Conservation (phyloP, 2,113 vertebrate genomes). For the Gobiocypris rarus region DNA sequence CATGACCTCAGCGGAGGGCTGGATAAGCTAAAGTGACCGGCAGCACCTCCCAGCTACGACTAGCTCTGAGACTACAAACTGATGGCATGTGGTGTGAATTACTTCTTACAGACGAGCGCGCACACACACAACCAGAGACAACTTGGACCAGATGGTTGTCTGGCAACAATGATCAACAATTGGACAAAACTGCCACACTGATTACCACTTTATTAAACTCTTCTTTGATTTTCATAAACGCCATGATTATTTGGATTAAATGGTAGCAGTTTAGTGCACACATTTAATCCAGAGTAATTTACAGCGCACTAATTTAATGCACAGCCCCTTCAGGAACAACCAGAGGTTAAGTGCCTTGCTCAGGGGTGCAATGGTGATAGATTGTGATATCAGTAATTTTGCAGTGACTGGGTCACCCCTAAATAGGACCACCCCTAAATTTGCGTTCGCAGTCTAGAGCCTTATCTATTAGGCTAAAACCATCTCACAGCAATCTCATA, state of each 20-base stretch:
- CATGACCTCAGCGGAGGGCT: constrained; percentile 72
- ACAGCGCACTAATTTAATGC: constrained; percentile 13
- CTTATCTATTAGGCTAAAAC: neutral
- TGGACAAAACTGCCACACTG: constrained; percentile 78
- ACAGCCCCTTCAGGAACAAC: constrained; percentile 1
- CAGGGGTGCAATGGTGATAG: constrained; percentile 2
- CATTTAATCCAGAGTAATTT: constrained; percentile 29
- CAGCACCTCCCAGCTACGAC: constrained; percentile 37
- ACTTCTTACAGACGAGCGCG: constrained; percentile 68
- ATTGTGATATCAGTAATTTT: constrained; percentile 12
- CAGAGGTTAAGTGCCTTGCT: constrained; percentile 17
- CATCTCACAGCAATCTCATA: neutral
- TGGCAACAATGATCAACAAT: constrained; percentile 80
- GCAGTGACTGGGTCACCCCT: neutral
- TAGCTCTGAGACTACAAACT: constrained; percentile 62
- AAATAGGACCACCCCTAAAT: constrained; percentile 20
- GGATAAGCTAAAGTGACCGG: constrained; percentile 54
- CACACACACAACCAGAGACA: constrained; percentile 31
- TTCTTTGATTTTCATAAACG: constrained; percentile 78
- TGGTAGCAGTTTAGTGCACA: constrained; percentile 2
- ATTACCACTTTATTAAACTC: constrained; percentile 81
- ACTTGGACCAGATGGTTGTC: constrained; percentile 60
- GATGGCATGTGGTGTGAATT: constrained; percentile 81
- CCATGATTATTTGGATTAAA: constrained; percentile 66
- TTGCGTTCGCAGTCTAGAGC: neutral